Percentiles rank a stretch among this genome's conserved stretches.
phyloP scores from a whole-genome alignment of 2,888 invertebrate species.

The Fragum sueziense region DNA sequence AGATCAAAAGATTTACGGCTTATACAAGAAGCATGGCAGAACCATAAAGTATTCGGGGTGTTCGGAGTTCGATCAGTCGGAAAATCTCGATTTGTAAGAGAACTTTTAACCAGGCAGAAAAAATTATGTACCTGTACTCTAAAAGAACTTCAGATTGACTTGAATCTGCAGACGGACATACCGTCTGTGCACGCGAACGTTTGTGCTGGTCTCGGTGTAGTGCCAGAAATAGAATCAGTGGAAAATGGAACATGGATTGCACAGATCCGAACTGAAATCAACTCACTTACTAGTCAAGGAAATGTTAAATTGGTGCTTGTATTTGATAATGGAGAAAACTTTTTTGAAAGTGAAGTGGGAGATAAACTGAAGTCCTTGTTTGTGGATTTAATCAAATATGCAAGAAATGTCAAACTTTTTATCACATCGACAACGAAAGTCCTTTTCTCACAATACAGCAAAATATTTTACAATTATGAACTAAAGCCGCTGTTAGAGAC shows the following conservation, averaged over 20 bases:
- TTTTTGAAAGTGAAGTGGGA: slow-evolving; percentile 42
- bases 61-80: slow-evolving; percentile 63
- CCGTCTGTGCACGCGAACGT: slow-evolving; percentile 26
- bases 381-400: slow-evolving; percentile 31
- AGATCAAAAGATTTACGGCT: slow-evolving; percentile 37
- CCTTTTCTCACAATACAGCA: slow-evolving; percentile 26
- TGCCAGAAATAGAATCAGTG: slow-evolving; percentile 15
- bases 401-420: slow-evolving; percentile 52
- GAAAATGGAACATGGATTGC: slow-evolving; percentile 20
- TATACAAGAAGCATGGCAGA: slow-evolving; percentile 43
- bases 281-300: too few relatives aligned
- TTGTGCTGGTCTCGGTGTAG: slow-evolving; percentile 36
- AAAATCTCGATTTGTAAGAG: slow-evolving; percentile 58
- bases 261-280: slow-evolving; percentile 9
- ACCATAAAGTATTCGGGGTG: slow-evolving; percentile 55
- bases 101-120: slow-evolving; percentile 29
- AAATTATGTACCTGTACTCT: neutral
- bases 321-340: slow-evolving; percentile 67
- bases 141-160: slow-evolving; percentile 26
- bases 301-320: neutral
- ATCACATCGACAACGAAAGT: slow-evolving; percentile 60
- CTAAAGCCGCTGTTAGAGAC: slow-evolving; percentile 34
- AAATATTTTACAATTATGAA: slow-evolving; percentile 40
- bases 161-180: slow-evolving; percentile 24
- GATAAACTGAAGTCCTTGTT: slow-evolving; percentile 40